Conservation (phyloP, 2,113 vertebrate genomes). For the Gasterosteus aculeatus region DNA sequence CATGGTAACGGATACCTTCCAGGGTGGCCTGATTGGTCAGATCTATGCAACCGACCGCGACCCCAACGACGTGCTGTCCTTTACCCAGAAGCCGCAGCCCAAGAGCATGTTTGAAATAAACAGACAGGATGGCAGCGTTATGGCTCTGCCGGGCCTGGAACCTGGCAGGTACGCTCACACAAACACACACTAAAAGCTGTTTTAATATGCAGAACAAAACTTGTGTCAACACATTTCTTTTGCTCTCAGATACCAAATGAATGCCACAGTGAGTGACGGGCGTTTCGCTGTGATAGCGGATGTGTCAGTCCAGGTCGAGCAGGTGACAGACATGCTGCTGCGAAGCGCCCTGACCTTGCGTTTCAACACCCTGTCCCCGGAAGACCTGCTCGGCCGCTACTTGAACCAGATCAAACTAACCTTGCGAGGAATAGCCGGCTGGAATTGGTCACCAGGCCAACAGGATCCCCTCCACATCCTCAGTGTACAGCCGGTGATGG, state of each 20-base stretch:
- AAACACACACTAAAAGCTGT: neutral
- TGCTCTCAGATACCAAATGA: constrained; percentile 86
- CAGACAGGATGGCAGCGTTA: constrained; percentile 90
- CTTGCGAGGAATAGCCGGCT: constrained; percentile 79
- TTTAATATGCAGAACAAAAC: neutral
- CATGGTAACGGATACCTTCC: constrained; percentile 92
- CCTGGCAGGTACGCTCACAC: constrained; percentile 83
- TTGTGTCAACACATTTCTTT: neutral
- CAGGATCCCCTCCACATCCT: constrained; percentile 91
- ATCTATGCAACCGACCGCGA: constrained; percentile 94
- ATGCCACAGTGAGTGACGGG: constrained; percentile 93
- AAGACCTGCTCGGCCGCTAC: constrained; percentile 91
- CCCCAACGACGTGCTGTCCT: constrained; percentile 89
- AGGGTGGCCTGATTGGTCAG: constrained; percentile 91
- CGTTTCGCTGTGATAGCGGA: constrained; percentile 91
- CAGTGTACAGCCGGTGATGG: constrained; percentile 86
- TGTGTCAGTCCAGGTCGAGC: constrained; percentile 90
- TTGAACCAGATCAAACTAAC: constrained; percentile 87
- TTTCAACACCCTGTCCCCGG: constrained; percentile 88
- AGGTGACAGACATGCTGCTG: constrained; percentile 88
- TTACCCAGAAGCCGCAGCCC: constrained; percentile 86
- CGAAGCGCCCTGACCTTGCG: constrained; percentile 88
- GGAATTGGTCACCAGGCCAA: constrained; percentile 75
- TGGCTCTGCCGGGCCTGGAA: constrained; percentile 90
- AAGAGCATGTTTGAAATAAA: constrained; percentile 91